Conservation (phyloP, 2,888 invertebrate species). For the Mallateleia sp. region DNA sequence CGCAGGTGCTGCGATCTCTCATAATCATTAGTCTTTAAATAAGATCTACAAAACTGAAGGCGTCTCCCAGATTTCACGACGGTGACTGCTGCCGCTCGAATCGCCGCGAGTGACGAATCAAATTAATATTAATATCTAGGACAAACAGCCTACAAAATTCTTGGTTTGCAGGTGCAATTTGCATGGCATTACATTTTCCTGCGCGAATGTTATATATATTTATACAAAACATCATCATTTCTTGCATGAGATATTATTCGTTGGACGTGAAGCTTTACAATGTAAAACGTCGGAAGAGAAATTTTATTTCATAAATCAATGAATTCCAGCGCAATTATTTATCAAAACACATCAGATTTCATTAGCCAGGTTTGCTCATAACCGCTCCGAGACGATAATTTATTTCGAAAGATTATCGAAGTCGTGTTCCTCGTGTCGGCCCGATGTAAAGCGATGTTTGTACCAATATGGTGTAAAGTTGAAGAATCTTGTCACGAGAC, state of each 20-base stretch:
- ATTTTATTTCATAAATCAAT: slow-evolving; percentile 19
- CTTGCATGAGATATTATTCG: slow-evolving; percentile 47
- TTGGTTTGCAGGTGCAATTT: slow-evolving; percentile 83
- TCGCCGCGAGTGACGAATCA: slow-evolving; percentile 88
- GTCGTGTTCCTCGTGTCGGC: slow-evolving; percentile 4
- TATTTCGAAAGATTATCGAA: slow-evolving; percentile 11
- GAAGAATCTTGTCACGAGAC: slow-evolving; percentile 67
- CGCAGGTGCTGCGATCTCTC: slow-evolving; percentile 77
- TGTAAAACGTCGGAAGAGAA: not conserved
- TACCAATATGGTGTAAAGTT: slow-evolving; percentile 60
- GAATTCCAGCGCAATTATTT: slow-evolving; percentile 24
- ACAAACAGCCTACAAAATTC: slow-evolving; percentile 85
- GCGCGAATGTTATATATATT: slow-evolving; percentile 58
- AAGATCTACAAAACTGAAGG: slow-evolving; percentile 78
- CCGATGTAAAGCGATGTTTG: slow-evolving; percentile 24
- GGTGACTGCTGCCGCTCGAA: slow-evolving; percentile 77
- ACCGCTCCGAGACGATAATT: slow-evolving; percentile 31
- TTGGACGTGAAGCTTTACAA: slow-evolving; percentile 6
- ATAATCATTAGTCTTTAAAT: slow-evolving; percentile 87
- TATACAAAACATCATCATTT: slow-evolving; percentile 50
- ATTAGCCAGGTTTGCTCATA: not conserved
- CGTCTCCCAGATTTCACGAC: slow-evolving; percentile 78
- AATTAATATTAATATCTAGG: slow-evolving; percentile 88
- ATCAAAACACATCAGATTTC: slow-evolving; percentile 35
- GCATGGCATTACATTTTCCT: slow-evolving; percentile 86